phyloP scores from a whole-genome alignment of 1,140 invertebrate genomes.

The Drosophila yakuba region DNA sequence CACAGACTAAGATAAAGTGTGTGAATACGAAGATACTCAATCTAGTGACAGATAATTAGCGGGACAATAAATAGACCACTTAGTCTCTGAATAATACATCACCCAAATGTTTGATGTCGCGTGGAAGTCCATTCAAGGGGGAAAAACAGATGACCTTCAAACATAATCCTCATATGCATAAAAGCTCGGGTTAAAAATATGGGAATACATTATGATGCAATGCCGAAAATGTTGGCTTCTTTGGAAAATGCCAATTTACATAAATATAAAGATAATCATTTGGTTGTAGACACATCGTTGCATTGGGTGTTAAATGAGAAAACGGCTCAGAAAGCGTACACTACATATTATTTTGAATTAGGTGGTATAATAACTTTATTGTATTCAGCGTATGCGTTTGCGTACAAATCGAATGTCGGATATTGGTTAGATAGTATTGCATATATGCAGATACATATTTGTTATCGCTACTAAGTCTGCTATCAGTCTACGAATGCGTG shows the following conservation, averaged over 20 bases:
- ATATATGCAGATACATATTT: conserved; percentile 31
- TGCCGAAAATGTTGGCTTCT: not conserved
- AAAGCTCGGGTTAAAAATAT: not conserved
- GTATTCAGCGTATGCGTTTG: conserved; percentile 41
- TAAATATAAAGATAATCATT: not conserved
- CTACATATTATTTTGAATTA: not conserved
- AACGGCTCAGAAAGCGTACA: not conserved
- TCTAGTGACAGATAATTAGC: conserved; percentile 35
- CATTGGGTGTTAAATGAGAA: not conserved
- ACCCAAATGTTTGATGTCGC: not conserved
- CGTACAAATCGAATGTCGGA: conserved; percentile 72
- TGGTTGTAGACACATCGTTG: not conserved
- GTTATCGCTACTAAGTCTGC: conserved; percentile 64
- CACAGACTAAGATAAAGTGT: conserved; percentile 35
- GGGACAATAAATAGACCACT: conserved; percentile 14
- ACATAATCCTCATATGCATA: not conserved
- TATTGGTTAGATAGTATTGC: conserved; percentile 48
- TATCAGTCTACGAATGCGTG: conserved; percentile 77
- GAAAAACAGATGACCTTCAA: not conserved
- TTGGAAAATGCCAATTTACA: conserved; percentile 6
- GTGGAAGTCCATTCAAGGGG: not conserved
- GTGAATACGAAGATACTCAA: conserved; percentile 36
- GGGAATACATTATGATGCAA: conserved; percentile 3
- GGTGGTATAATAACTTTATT: conserved; percentile 60
- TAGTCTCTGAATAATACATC: not conserved